These are phyloP conservation scores for Mus spretus DNA, from an alignment of 2,797 vertebrate species.

Conservation along the genomic window DNA sequence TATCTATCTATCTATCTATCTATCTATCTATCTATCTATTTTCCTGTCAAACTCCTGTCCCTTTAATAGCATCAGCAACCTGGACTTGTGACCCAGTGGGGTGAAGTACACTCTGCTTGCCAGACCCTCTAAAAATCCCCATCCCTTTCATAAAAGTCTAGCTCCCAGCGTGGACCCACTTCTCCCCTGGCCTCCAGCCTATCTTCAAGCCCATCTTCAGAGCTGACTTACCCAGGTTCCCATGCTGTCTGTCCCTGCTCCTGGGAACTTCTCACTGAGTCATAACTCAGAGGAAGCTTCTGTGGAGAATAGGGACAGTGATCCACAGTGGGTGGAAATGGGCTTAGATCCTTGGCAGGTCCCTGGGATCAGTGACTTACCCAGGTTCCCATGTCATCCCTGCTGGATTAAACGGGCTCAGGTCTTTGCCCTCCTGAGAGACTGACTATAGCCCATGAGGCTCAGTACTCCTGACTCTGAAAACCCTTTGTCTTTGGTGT, in stretches of 20 bases:
- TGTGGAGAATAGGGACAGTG: accelerated
- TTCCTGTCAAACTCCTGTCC: background rate
- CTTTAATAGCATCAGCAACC: background rate
- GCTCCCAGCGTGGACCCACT: background rate
- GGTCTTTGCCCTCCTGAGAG: background rate
- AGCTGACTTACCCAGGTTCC: background rate
- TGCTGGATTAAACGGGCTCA: background rate
- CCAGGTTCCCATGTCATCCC: background rate
- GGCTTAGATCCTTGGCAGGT: background rate
- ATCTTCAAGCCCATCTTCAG: background rate
- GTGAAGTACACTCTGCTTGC: background rate
- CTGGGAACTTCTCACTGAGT: background rate
- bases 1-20: background rate
- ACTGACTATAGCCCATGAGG: background rate
- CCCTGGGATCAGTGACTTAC: background rate
- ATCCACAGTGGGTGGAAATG: background rate
- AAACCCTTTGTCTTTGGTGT: constrained; percentile 72
- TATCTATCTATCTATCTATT: background rate
- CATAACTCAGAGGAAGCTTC: background rate
- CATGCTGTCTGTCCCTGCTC: no score
- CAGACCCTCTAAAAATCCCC: background rate
- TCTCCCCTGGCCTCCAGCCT: background rate
- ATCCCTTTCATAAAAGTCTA: constrained; percentile 22
- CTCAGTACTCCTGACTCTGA: background rate
- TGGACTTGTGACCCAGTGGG: background rate